Conservation (phyloP, 2,113 vertebrate species). For the Cebidichthys violaceus region DNA sequence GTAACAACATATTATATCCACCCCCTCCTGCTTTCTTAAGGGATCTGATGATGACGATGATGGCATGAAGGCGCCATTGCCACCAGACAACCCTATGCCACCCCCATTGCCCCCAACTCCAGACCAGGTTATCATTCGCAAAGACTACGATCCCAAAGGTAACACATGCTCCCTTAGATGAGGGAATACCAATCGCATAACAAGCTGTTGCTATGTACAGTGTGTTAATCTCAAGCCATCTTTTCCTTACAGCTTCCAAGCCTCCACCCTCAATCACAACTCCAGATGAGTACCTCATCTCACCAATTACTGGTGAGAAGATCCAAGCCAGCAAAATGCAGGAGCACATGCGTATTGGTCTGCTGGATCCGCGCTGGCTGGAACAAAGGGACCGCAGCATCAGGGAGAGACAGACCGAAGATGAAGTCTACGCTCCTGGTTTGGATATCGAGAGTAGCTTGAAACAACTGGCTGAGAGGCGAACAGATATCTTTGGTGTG, state of each 20-base stretch:
- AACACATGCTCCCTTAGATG: slow-evolving; percentile 7
- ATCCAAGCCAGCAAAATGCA: slow-evolving; percentile 99
- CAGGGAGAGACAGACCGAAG: slow-evolving; percentile 95
- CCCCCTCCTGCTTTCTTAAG: slow-evolving; percentile 74
- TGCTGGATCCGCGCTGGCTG: slow-evolving; percentile 97
- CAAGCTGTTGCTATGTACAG: not conserved
- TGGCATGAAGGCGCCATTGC: slow-evolving; percentile 91
- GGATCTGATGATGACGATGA: slow-evolving; percentile 98
- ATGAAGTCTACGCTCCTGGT: slow-evolving; percentile 97
- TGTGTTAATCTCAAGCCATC: slow-evolving; percentile 8
- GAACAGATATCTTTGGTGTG: slow-evolving; percentile 99
- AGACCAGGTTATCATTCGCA: slow-evolving; percentile 98
- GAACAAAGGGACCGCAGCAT: slow-evolving; percentile 97
- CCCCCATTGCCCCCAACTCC: slow-evolving; percentile 96
- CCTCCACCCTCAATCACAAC: slow-evolving; percentile 83
- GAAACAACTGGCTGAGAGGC: slow-evolving; percentile 98
- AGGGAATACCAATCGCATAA: not conserved
- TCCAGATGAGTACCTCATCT: slow-evolving; percentile 95
- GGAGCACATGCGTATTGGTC: slow-evolving; percentile 98
- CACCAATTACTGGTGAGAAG: slow-evolving; percentile 98
- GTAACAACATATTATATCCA: not conserved
- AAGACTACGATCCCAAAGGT: slow-evolving; percentile 99
- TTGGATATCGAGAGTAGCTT: slow-evolving; percentile 98
- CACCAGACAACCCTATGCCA: slow-evolving; percentile 96
- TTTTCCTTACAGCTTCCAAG: slow-evolving; percentile 88